These are phyloP conservation scores for Erebia epiphron DNA, from an alignment of 2,888 invertebrate species.

Conservation along the genomic window DNA sequence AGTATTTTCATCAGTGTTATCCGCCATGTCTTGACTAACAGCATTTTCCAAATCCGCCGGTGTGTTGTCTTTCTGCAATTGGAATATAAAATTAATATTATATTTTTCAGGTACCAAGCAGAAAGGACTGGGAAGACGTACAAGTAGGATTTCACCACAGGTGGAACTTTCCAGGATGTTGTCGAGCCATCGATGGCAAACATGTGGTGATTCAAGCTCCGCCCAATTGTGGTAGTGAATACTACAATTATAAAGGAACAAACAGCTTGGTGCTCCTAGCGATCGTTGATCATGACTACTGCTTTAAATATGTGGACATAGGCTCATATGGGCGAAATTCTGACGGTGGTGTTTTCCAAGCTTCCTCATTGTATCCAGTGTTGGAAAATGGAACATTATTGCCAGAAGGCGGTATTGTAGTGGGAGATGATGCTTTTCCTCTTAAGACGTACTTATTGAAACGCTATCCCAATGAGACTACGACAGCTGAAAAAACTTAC, in stretches of 20 bases:
- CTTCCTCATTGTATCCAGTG: constrained; percentile 35
- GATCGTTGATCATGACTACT: constrained; percentile 36
- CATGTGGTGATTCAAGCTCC: constrained; percentile 5
- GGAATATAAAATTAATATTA: neutral
- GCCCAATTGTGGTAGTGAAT: constrained; percentile 34
- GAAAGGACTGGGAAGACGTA: constrained; percentile 1
- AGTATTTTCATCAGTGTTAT: no score
- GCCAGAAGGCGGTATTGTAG: constrained; percentile 34
- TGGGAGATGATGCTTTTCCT: constrained; percentile 19
- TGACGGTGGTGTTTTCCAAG: constrained; percentile 44
- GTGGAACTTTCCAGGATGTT: constrained; percentile 5
- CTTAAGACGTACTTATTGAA: constrained; percentile 12
- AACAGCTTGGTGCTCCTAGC: constrained; percentile 38
- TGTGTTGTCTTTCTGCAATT: constrained; percentile 3
- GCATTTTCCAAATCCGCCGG: neutral
- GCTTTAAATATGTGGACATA: constrained; percentile 35
- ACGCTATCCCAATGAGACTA: neutral
- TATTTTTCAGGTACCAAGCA: constrained; percentile 3
- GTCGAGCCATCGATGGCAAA: constrained; percentile 6
- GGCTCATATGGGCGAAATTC: constrained; percentile 38
- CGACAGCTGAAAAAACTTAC: constrained; percentile 3
- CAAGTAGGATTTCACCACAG: constrained; percentile 6
- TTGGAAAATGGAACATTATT: constrained; percentile 36
- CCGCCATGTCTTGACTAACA: no score
- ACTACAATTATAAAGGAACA: constrained; percentile 35